phyloP scores from a whole-genome alignment of 2,113 vertebrate genomes.

The Isurus oxyrinchus region DNA sequence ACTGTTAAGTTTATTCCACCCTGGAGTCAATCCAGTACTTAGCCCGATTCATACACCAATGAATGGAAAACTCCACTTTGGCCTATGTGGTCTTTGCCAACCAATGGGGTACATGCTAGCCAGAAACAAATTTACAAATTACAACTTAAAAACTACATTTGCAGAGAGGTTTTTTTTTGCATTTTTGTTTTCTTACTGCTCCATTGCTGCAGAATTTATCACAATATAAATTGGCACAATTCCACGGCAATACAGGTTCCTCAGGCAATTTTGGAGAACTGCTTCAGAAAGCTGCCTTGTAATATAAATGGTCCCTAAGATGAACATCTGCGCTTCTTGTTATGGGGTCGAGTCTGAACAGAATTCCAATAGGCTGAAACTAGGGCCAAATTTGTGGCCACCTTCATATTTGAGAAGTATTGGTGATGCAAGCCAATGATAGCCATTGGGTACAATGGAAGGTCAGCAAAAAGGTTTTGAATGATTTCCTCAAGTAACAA shows the following conservation, averaged over 20 bases:
- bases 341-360: not conserved
- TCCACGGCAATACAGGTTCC: not conserved
- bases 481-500: not conserved
- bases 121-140: not conserved
- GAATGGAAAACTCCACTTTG: not conserved
- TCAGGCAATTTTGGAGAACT: not conserved
- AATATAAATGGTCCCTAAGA: not conserved
- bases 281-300: not conserved
- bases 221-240: not conserved
- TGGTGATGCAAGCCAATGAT: not conserved
- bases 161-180: not conserved
- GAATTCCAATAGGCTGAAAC: not conserved
- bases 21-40: not conserved
- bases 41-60: not conserved
- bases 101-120: not conserved
- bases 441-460: not conserved
- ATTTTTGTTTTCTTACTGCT: not conserved
- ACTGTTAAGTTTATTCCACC: not conserved
- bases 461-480: not conserved
- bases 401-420: not conserved
- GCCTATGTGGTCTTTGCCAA: not conserved
- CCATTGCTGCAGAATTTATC: not conserved
- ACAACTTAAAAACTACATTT: not conserved
- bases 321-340: not conserved
- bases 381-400: not conserved